Conservation (phyloP, 1,140 invertebrate species). For the Tetranychus urticae region DNA sequence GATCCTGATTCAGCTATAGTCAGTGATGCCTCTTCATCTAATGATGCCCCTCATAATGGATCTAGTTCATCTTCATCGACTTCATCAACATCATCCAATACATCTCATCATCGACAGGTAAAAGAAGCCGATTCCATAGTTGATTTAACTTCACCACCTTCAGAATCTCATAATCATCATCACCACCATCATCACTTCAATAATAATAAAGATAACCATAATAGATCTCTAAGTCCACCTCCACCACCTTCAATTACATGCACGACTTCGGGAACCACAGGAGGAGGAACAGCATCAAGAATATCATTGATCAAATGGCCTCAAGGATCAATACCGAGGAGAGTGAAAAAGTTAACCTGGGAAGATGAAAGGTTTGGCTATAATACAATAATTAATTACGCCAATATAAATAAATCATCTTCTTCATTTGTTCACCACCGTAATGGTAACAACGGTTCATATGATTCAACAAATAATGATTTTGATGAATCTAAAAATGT, state of each 20-base stretch:
- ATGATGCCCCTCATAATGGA: background rate
- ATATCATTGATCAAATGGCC: constrained; percentile 13
- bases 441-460: background rate
- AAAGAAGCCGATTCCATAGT: background rate
- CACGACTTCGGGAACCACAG: background rate
- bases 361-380: constrained; percentile 29
- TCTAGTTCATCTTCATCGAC: background rate
- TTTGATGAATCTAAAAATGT: background rate
- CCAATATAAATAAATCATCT: background rate
- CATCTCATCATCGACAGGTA: background rate
- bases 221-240: background rate
- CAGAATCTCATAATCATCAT: background rate
- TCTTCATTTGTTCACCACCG: background rate
- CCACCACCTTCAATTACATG: constrained; percentile 4
- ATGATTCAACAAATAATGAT: background rate
- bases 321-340: constrained; percentile 32
- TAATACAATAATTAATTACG: constrained; percentile 1
- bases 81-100: background rate
- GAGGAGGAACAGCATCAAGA: constrained; percentile 1
- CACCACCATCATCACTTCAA: background rate
- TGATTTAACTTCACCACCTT: background rate
- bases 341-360: constrained; percentile 46
- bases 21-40: constrained; percentile 6
- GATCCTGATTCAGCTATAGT: constrained; percentile 3
- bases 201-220: background rate